Base-by-base conservation (phyloP, 1,140 invertebrate species). In the Diorhabda sublineata region DNA sequence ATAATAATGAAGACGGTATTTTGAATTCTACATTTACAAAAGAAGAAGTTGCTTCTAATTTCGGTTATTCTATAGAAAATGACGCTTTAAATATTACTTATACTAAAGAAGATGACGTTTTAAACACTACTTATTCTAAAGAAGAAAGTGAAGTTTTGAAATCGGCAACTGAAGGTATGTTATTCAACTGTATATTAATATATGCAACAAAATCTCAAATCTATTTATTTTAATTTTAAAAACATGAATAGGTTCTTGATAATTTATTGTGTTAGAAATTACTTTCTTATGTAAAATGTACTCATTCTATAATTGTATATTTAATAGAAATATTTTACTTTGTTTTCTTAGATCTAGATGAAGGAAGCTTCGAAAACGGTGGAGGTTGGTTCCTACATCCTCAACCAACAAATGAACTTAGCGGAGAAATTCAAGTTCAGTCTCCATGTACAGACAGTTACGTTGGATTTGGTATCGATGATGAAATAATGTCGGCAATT, bases 401-500 rank as follows among this genome's bases (percentile, higher is more conserved):
- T 42, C 81, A 79, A 63, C 67, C 69, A 9, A 72, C 66, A 64
- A 62, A 70, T 61, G 75, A 77, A 58, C 56, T 76, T 52, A 70
- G 75, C 9, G 76, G 75, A 41, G 70, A 81, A 61, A 74, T 80
- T 9, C 73, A 73, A 8, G 58, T 68, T 45, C 71, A 74, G 66
- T 68, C 73, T 9, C 69, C 70, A 58, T 70, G 72, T 43, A 70
- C 79, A n/a, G 81, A 83, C 45, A 86, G 84, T 77, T 84, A 84
- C 42, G 85, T 87, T 52, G 85, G 84, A 3, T 87, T 87, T 69
- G 82, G 82, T 42, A 82, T 90, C 64, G 88, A 91, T 75, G 89
- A 90, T 72, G 90, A 90, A 73, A 88, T 88, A 75, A 87, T 90
- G 69, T 84, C 87, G 11, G 89, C 89, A 2, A 84, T 91, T 67